Base-by-base conservation (phyloP, 2,113 vertebrate species). In the Procavia capensis region DNA sequence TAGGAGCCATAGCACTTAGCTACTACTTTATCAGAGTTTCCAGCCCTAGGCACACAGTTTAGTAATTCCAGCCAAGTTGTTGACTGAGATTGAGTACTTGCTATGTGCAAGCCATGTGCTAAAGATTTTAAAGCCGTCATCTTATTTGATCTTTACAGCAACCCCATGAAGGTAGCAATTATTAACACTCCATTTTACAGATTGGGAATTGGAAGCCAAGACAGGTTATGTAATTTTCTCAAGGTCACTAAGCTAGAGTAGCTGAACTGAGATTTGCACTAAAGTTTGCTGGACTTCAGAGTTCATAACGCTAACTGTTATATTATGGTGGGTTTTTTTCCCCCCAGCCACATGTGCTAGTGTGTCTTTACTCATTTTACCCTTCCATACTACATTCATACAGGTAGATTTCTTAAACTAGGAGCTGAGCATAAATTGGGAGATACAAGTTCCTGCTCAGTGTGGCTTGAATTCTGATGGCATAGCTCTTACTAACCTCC, bases 101-200 rank as follows among this genome's bases (percentile, higher is more conserved):
- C 45, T 86, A 90, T 27, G 70, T 27, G 34, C 20, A 93, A 39
- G 76, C 75, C 87, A 92, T 96, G 68, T 94, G 43, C 92, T 94
- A 90, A 93, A 88, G 84, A 34, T 90, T 97, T 96, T 93, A 90
- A 88, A 92, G 63, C 17, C 13, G 78, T 86, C 61, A 74, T 63
- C 59, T 94, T 87, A 82, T 82, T 96, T 90, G 88, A 95, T 95
- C 11, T 96, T 95, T 90, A 57, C 84, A 93, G 81, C 80, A 93
- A 76, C 36, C 5, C 7, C 82, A 31, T 82, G 57, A 66, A 66
- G 29, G 72, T 81, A 94, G 50, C 39, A 92, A 87, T 41, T 95
- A 84, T 93, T 93, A 90, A 92, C 82, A 87, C 93, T 93, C 66
- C 59, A 90, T 82, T 95, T 96, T 47, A 74, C 34, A 64, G 54